Base-by-base conservation (phyloP, 2,888 invertebrate genomes). In the Helleia helle region DNA sequence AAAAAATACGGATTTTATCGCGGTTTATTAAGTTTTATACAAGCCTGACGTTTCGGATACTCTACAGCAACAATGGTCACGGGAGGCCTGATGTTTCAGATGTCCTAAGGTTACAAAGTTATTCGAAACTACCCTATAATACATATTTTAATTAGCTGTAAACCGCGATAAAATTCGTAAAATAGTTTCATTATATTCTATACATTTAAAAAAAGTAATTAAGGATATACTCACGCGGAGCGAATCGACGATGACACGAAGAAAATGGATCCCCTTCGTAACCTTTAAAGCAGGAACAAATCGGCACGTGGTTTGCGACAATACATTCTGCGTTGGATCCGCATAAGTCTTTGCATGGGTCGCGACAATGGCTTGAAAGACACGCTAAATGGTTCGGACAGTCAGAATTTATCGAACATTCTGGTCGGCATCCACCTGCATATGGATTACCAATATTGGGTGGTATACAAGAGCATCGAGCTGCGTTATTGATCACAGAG, bases 401-500 rank as follows among this genome's bases (percentile, higher is more conserved):
- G 59, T 95, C 94, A 0, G 93, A 88, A 65, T 92, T 94, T 49
- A 90, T 89, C 7, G 91, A 88, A 68, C 95, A 95, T 75, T 95
- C 95, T 2, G 95, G 95, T 48, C 92, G 87, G 59, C 95, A 96
- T 22, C 94, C 94, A 11, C 92, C 91, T 9, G 89, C 88, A 62
- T 94, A 95, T 3, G 95, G 94, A 77, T 96, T 93, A 5, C 95
- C 95, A 47, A 93, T 90, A 59, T 94, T 94, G 2, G 94, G 94
- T 43, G 94, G 93, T 59, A 95, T 93, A 60, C 95, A 96, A n/a
- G 87, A 87, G 65, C 96, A 96, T 52, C 90, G 88, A 0, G 91
- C 90, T 17, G 86, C 79, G 11, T 90, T 90, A 54, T 92, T 90
- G 2, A 88, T 77, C 17, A 89, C 88, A 0, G 88, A 87, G 61